These are phyloP conservation scores for Hybos culiciformis DNA, from an alignment of 2,888 invertebrate species.

Conservation along the genomic window DNA sequence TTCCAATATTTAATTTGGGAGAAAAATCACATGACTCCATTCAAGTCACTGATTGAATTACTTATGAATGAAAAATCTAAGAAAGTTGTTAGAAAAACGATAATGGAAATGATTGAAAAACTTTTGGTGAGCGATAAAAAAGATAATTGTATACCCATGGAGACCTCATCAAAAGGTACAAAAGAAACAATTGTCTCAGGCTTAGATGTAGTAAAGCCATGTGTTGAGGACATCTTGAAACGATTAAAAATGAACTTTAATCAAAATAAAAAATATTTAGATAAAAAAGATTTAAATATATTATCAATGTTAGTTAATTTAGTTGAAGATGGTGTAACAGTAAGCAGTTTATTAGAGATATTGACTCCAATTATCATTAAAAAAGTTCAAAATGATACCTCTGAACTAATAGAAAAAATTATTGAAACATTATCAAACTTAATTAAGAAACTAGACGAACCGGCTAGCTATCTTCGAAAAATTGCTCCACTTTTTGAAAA, in stretches of 20 bases:
- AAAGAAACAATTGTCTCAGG: constrained; percentile 40
- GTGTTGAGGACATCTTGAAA: constrained; percentile 55
- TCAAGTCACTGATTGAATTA: constrained; percentile 56
- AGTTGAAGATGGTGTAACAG: constrained; percentile 50
- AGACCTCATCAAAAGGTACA: constrained; percentile 25
- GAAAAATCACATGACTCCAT: constrained; percentile 37
- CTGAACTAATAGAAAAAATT: constrained; percentile 53
- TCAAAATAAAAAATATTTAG: constrained; percentile 45
- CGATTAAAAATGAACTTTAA: constrained; percentile 52
- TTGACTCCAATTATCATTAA: constrained; percentile 57
- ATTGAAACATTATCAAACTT: constrained; percentile 62
- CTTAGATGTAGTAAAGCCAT: constrained; percentile 57
- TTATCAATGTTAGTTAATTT: constrained; percentile 63
- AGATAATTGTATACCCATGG: constrained; percentile 28
- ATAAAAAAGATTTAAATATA: constrained; percentile 56
- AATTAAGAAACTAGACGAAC: constrained; percentile 50
- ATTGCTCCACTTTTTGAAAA: constrained; percentile 60
- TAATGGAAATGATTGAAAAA: constrained; percentile 62
- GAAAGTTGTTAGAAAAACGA: constrained; percentile 46
- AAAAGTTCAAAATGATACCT: constrained; percentile 44
- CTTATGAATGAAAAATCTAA: constrained; percentile 55
- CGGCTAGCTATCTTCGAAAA: constrained; percentile 51
- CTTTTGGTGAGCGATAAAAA: constrained; percentile 52
- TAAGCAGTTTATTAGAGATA: constrained; percentile 54
- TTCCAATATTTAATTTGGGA: constrained; percentile 55